These are phyloP conservation scores for Drosophila dives DNA, from an alignment of 2,888 invertebrate genomes.

Conservation along the genomic window DNA sequence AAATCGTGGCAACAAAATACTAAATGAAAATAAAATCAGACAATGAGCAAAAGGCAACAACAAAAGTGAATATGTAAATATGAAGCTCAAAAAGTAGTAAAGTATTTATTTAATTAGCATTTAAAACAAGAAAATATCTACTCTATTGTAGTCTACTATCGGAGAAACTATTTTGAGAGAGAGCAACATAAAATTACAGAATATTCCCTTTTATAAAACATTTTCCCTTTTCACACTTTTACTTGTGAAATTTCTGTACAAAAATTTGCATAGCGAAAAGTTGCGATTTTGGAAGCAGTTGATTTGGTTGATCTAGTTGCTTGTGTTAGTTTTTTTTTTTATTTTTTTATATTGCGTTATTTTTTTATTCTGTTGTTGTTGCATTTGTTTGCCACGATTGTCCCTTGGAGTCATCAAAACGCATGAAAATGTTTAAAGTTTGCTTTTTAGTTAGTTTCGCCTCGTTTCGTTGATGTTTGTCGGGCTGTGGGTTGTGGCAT, in stretches of 20 bases:
- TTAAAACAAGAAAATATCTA: neutral
- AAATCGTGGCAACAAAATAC: neutral
- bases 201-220: neutral
- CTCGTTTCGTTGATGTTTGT: constrained; percentile 20
- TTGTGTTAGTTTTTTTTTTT: neutral
- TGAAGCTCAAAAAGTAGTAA: neutral
- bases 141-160: neutral
- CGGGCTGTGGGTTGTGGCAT: constrained; percentile 26
- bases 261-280: constrained; percentile 51
- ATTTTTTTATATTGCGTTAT: neutral
- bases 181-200: neutral
- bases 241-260: neutral
- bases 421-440: constrained; percentile 69
- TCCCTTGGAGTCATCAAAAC: constrained; percentile 39
- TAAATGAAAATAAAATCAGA: neutral
- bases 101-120: neutral
- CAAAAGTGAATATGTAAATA: neutral
- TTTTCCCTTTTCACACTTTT: neutral
- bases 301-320: constrained; percentile 42
- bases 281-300: constrained; percentile 29
- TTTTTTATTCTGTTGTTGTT: neutral
- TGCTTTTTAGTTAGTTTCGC: constrained; percentile 61
- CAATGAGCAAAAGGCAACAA: neutral
- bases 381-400: constrained; percentile 15
- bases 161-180: neutral